phyloP scores from a whole-genome alignment of 2,113 vertebrate species.

The Gasterosteus nipponicus region DNA sequence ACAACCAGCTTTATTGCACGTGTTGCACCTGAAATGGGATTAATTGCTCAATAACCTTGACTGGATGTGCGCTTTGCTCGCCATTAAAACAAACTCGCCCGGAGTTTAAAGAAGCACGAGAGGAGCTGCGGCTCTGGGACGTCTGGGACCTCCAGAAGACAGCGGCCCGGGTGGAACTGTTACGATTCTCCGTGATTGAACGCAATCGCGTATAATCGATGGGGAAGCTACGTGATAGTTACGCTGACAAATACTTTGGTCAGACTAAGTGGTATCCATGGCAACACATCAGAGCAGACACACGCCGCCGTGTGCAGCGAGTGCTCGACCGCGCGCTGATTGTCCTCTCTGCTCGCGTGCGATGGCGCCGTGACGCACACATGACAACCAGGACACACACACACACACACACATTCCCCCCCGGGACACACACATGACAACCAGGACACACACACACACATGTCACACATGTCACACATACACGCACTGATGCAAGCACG shows the following conservation, averaged over 20 bases:
- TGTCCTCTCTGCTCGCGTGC: not conserved
- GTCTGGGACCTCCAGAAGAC: slow-evolving; percentile 29
- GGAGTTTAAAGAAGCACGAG: slow-evolving; percentile 47
- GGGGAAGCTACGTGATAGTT: slow-evolving; percentile 13
- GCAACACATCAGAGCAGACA: slow-evolving; percentile 44
- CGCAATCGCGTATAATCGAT: slow-evolving; percentile 57
- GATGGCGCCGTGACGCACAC: slow-evolving; percentile 22
- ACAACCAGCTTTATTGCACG: slow-evolving; percentile 42
- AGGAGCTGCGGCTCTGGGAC: slow-evolving; percentile 1
- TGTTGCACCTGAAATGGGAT: slow-evolving; percentile 53
- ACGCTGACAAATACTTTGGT: slow-evolving; percentile 19
- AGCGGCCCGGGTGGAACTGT: slow-evolving; percentile 23
- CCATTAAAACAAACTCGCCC: slow-evolving; percentile 49
- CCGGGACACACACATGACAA: slow-evolving; percentile 15
- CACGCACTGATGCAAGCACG: slow-evolving; percentile 15
- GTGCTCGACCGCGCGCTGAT: not conserved
- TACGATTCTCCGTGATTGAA: slow-evolving; percentile 50
- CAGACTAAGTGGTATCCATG: slow-evolving; percentile 18
- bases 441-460: not conserved
- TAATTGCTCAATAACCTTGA: slow-evolving; percentile 45
- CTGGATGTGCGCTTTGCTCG: slow-evolving; percentile 17
- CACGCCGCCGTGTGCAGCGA: not conserved
- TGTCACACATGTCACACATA: not conserved
- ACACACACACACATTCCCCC: not conserved
- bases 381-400: not conserved